Percentiles rank a stretch among this genome's conserved stretches.
Conservation (phyloP, 1,140 invertebrate genomes). For the Penaeus vannamei region DNA sequence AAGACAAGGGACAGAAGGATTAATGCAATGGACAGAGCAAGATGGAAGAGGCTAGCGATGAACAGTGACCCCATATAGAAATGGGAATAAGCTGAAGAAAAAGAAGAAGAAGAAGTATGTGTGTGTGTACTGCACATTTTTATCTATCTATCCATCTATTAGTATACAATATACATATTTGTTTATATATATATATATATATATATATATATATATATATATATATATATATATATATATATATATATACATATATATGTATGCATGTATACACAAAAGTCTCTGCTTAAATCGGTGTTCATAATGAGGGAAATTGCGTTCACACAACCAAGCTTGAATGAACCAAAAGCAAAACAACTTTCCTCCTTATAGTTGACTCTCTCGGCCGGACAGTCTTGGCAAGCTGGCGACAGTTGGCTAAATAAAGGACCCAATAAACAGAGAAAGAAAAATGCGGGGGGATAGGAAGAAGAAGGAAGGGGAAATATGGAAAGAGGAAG, state of each 20-base stretch:
- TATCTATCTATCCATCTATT: not conserved
- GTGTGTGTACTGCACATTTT: not conserved
- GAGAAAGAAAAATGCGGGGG: not conserved
- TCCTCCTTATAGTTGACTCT: no score
- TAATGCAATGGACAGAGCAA: no score
- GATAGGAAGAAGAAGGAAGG: not conserved
- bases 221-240: slow-evolving; percentile 4
- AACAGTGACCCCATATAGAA: no score
- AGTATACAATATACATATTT: not conserved
- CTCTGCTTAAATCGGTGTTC: not conserved
- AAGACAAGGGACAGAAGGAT: no score
- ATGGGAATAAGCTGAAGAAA: no score
- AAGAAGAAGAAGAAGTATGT: no score
- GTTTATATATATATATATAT: not conserved
- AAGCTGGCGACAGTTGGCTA: not conserved
- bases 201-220: slow-evolving; percentile 19
- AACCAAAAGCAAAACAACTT: no score
- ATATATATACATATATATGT: not conserved
- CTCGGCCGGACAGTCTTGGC: not conserved
- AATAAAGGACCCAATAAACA: not conserved
- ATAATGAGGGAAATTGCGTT: not conserved
- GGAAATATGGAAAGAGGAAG: not conserved
- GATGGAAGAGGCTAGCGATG: no score
- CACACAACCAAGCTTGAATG: no score
- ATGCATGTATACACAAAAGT: slow-evolving; percentile 2